These are phyloP conservation scores for Trachythela sp. DNA, from an alignment of 64 coral and sea anemone genomes.

Conservation along the genomic window DNA sequence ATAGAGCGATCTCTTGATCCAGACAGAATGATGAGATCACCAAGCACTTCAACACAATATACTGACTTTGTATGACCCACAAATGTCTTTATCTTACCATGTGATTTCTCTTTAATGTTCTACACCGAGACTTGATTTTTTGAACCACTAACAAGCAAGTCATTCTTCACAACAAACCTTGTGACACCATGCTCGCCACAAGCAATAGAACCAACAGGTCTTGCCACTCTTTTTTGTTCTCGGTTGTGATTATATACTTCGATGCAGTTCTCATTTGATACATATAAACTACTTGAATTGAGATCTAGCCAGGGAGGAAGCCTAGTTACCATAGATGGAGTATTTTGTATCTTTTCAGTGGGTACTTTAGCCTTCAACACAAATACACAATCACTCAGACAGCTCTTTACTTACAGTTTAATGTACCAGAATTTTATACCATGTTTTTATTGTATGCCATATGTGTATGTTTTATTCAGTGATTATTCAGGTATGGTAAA, in stretches of 20 bases:
- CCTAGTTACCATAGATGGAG: not conserved
- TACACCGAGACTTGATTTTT: conserved; percentile 67
- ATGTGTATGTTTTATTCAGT: too few relatives aligned
- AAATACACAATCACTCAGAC: too few relatives aligned
- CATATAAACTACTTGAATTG: not conserved
- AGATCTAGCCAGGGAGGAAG: not conserved
- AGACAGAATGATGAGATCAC: conserved; percentile 65
- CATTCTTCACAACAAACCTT: conserved; percentile 58
- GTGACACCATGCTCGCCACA: conserved; percentile 38
- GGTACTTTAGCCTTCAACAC: too few relatives aligned
- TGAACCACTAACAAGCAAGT: conserved; percentile 53
- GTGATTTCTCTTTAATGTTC: conserved; percentile 52
- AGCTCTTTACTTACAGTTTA: too few relatives aligned
- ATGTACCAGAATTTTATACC: too few relatives aligned
- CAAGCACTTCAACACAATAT: conserved; percentile 66
- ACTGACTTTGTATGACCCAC: conserved; percentile 54
- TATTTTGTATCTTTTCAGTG: not conserved
- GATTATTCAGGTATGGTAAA: too few relatives aligned
- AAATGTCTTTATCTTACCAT: conserved; percentile 29
- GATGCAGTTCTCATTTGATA: not conserved
- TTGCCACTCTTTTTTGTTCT: not conserved
- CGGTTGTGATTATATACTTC: not conserved
- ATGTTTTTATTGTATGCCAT: too few relatives aligned
- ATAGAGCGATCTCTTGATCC: conserved; percentile 73
- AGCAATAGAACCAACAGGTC: not conserved